Evolutionary conservation across 2,888 invertebrate genomes (phyloP).

Genomic region (Fragum whitleyi): DNA sequence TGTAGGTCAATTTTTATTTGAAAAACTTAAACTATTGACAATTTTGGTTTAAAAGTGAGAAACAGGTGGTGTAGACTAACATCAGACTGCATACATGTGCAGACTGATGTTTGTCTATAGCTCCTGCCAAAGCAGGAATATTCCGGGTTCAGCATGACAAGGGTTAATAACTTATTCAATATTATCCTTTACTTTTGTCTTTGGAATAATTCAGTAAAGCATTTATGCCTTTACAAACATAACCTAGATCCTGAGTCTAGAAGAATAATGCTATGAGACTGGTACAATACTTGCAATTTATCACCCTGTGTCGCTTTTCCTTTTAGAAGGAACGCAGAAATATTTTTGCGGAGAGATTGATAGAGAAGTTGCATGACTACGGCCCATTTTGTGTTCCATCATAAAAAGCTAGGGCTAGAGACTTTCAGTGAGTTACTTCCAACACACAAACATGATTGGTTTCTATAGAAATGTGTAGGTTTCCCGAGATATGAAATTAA

Average conservation of each 20-base stretch:
- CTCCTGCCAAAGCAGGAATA: too few relatives aligned
- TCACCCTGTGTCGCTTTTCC: constrained; percentile 34
- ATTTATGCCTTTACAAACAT: not conserved
- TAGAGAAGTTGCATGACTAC: constrained; percentile 53
- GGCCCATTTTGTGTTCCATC: constrained; percentile 43
- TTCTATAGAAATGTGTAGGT: constrained; percentile 27
- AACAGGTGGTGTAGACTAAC: too few relatives aligned
- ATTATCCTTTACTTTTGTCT: too few relatives aligned
- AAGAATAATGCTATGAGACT: not conserved
- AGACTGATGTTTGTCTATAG: too few relatives aligned
- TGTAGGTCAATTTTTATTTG: too few relatives aligned
- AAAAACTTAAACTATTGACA: too few relatives aligned
- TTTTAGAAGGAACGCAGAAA: constrained; percentile 28
- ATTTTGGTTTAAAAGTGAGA: too few relatives aligned
- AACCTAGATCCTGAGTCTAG: not conserved
- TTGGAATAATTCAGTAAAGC: too few relatives aligned
- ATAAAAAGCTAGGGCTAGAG: constrained; percentile 28
- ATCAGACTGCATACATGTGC: too few relatives aligned
- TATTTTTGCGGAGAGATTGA: constrained; percentile 47
- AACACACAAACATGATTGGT: constrained; percentile 26
- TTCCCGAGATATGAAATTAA: constrained; percentile 25
- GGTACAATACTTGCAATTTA: constrained; percentile 24
- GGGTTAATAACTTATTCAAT: too few relatives aligned
- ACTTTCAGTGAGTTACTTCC: constrained; percentile 24
- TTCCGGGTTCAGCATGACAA: too few relatives aligned